Percentiles rank a stretch among this genome's conserved stretches.
These are phyloP conservation scores for Ditula angustiorana DNA, from an alignment of 2,888 invertebrate species.

Conservation along the genomic window DNA sequence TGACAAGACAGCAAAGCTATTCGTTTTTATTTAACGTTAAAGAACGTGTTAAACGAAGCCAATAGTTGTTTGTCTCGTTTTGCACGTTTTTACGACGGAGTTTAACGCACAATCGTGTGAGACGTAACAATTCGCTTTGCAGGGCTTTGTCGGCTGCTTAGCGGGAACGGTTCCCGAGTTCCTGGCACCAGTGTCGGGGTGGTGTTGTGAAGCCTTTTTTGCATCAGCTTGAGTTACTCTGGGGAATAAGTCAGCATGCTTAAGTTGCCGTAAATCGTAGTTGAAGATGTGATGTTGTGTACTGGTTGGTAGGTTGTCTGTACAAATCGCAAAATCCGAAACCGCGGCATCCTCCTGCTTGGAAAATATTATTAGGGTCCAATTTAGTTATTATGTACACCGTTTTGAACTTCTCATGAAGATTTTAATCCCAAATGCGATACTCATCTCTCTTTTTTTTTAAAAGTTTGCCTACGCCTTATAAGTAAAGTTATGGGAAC, in stretches of 20 bases:
- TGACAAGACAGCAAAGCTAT: constrained; percentile 5
- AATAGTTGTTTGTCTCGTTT: constrained; percentile 38
- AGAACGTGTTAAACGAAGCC: constrained; percentile 33
- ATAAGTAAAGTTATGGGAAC: no score
- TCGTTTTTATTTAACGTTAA: constrained; percentile 27
- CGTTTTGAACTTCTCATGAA: no score
- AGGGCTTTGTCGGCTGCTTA: constrained; percentile 51
- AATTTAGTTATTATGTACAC: no score
- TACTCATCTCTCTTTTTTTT: no score
- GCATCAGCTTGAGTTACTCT: constrained; percentile 9
- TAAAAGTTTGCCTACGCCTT: no score
- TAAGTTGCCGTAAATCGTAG: background rate
- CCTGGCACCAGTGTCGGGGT: constrained; percentile 41
- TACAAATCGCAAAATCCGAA: no score
- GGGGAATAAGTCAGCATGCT: background rate
- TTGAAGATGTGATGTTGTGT: background rate
- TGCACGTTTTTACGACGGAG: constrained; percentile 50
- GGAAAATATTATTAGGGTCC: no score
- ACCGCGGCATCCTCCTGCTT: no score
- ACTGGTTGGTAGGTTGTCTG: no score
- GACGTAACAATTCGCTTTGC: constrained; percentile 51
- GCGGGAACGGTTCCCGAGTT: constrained; percentile 49
- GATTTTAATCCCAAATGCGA: no score
- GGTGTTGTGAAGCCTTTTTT: constrained; percentile 42
- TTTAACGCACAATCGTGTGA: constrained; percentile 47